Evolutionary conservation across 2,797 vertebrate genomes (phyloP), one percentile per base, ranked within the genome.

Genomic region (Clamator glandarius): DNA sequence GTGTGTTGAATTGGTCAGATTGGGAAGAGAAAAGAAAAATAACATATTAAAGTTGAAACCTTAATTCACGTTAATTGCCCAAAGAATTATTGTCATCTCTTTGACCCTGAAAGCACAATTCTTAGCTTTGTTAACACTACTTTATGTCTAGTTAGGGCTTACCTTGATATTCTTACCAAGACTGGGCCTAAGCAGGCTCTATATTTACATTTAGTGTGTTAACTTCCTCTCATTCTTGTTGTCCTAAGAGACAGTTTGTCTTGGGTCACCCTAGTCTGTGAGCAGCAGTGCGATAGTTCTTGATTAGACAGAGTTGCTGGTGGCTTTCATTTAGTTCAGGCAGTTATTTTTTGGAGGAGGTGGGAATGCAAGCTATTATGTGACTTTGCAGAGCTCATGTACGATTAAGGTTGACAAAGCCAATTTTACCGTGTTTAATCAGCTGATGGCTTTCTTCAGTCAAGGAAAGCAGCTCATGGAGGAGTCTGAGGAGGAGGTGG

Each of bases 401-500:
- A 62, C 77, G 95, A 63, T 92, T 86, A 88, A 87, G 77, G 84
- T 42, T 96, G 94, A 96, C 94, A 94, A 93, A 96, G 93, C 90
- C 93, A 86, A 33, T 95, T 93, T 92, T 76, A n/a, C 84, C 29
- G 76, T 64, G 29, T 85, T 95, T 81, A 92, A 89, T 94, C 89
- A 95, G 92, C 87, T 93, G 93, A 89, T 91, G 81, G 77, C 57
- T 96, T 90, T 54, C 92, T 95, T 90, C 80, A 78, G 85, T 44
- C 63, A 87, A 83, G 67, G 88, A 95, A 95, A 50, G 85, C 94
- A 91, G 94, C 92, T 90, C 80, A n/a, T 4, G 95, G 95, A 95
- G 95, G 94, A 96, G 94, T 68, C 77, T 94, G 95, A 93, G 94
- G 94, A 93, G 96, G 96, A 96, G 93, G 95, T 96, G 95, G 94